Base-by-base conservation (phyloP, 2,113 vertebrate genomes). In the Nannospalax galili region DNA sequence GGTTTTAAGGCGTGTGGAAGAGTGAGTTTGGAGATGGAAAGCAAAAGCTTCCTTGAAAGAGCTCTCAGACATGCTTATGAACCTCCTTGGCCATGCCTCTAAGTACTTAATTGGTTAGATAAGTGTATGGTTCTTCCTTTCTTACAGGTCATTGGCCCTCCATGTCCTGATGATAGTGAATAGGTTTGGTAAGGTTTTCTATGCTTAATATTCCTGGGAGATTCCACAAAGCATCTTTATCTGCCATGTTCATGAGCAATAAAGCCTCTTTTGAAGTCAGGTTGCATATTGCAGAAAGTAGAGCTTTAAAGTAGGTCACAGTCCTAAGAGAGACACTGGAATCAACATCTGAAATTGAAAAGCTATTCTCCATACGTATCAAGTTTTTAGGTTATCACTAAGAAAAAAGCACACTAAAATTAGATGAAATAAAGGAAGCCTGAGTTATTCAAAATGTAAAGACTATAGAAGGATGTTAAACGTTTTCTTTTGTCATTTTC, bases 341-440 rank as follows among this genome's bases (percentile, higher is more conserved):
- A 93, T 96, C 97, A 97, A 96, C 97, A 95, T 95, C 92, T 92
- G 94, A 97, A 96, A 97, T 96, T 94, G 96, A 97, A 96, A 96
- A 96, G 67, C 97, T 95, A 90, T 92, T 97, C 96, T 97, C 96
- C 93, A 69, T 91, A 87, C 37, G 40, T 94, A 75, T 97, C 96
- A 95, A 93, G 86, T 95, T 96, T 96, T 95, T 96, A 96, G 97
- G 97, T 96, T 97, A 93, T 96, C 94, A 90, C 79, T 70, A 82
- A 97, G 92, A 30, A 92, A 93, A 94, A 96, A 91, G 88, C 78
- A 77, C 88, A 90, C 78, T 93, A 91, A 97, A 97, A 95, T 90
- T 95, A 94, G 96, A 79, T 90, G 35, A 93, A 95, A 87, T 93
- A 91, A 95, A 89, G 82, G 88, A 93, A 93, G 82, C 65, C 82